Base-by-base conservation (phyloP, 1,140 invertebrate species). In the Piezodorus guildinii region DNA sequence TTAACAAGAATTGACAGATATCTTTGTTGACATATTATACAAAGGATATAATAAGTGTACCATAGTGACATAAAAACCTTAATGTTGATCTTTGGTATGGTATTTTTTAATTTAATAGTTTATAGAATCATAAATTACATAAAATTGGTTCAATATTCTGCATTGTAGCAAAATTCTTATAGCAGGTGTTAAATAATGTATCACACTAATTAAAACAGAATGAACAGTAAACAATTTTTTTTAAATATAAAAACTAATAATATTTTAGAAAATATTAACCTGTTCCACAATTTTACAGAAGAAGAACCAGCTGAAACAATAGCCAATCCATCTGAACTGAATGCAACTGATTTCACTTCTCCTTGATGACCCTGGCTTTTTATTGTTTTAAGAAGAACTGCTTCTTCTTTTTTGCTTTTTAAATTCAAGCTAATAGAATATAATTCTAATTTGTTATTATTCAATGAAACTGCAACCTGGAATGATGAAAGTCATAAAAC, bases 231-330 rank as follows among this genome's bases (percentile, higher is more conserved):
- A n/a, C n/a, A n/a, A n/a, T n/a, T n/a, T n/a, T n/a, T n/a, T n/a
- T 12, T 39, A 10, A 10, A 39, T 10, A 39, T 39, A 4, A 39
- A 39, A 39, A 39, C 1, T 10, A 12, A 10, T 4, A 61, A 54
- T 51, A 4, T 30, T 52, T 52, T 17, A 16, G 17, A 21, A 17
- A 23, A 58, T 54, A 34, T 8, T 65, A 77, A 90, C 81, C 91
- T 85, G 72, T 94, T 95, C 95, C 95, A 98, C 46, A 97, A 78
- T 80, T 97, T 97, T 6, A 96, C 77, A 21, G 86, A 84, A 69
- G 96, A 91, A 5, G 80, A 83, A 71, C 92, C 88, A 0, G 85
- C 91, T 0, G 94, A 90, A 17, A 89, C 80, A 67, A 96, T 81
- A 6, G 87, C 88, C 46, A 90, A 77, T 72, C 88, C 90, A 74